Evolutionary conservation across 1,140 invertebrate genomes (phyloP).

Genomic region (Copidosoma floridanum): DNA sequence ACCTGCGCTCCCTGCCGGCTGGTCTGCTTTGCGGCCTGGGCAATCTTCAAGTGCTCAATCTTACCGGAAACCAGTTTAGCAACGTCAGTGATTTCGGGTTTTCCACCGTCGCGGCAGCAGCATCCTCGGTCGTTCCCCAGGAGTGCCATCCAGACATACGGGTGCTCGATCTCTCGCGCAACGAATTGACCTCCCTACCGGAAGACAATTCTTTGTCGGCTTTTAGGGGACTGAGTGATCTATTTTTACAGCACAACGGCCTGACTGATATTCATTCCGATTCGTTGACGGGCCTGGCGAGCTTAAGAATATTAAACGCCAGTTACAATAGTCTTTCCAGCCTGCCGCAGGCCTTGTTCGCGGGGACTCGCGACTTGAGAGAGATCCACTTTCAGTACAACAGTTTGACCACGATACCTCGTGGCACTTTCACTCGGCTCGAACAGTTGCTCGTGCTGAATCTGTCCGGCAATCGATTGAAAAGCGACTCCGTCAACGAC

Average conservation of each 20-base stretch:
- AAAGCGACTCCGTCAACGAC: conserved; percentile 77
- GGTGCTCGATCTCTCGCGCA: conserved; percentile 75
- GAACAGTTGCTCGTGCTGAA: conserved; percentile 83
- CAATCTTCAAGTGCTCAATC: conserved; percentile 78
- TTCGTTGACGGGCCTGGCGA: conserved; percentile 71
- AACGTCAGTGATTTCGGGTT: conserved; percentile 74
- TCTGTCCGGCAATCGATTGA: conserved; percentile 81
- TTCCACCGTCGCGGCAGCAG: conserved; percentile 46
- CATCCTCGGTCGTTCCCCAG: conserved; percentile 50
- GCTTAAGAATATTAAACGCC: conserved; percentile 77
- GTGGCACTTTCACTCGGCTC: conserved; percentile 78
- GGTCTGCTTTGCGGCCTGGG: conserved; percentile 74
- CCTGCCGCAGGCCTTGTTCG: conserved; percentile 76
- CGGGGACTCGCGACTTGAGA: conserved; percentile 71
- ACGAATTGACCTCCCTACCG: conserved; percentile 69
- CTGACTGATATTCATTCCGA: conserved; percentile 77
- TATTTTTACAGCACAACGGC: conserved; percentile 80
- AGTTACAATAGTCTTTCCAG: conserved; percentile 77
- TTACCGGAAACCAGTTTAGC: conserved; percentile 76
- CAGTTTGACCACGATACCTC: conserved; percentile 73
- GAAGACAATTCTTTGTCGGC: conserved; percentile 72
- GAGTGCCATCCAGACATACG: conserved; percentile 64
- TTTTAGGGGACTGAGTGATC: conserved; percentile 70
- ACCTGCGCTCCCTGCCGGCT: conserved; percentile 73
- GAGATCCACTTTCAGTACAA: conserved; percentile 83